Conservation (phyloP, 2,797 vertebrate species). For the Bryconaethiops microstoma region DNA sequence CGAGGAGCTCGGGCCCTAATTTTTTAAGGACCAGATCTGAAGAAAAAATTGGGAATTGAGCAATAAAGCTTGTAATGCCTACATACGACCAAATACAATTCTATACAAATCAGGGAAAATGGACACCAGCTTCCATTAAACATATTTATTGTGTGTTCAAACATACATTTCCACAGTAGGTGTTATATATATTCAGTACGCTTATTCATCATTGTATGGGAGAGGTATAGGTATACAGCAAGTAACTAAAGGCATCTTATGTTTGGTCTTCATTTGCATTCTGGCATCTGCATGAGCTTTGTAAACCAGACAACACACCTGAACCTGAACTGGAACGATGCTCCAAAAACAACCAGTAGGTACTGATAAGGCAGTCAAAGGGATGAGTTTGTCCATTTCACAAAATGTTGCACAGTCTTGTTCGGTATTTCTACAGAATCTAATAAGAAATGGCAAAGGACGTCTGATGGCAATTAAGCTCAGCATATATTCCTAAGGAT, state of each 20-base stretch:
- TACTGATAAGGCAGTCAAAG: neutral
- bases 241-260: conserved; percentile 41
- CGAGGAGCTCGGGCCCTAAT: no score
- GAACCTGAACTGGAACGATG: conserved; percentile 15
- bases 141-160: conserved; percentile 37
- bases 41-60: no score
- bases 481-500: neutral
- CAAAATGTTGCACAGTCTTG: conserved; percentile 31
- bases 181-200: conserved; percentile 7
- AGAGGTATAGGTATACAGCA: conserved; percentile 34
- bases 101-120: neutral
- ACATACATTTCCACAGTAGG: conserved; percentile 11
- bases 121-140: neutral
- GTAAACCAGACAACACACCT: neutral
- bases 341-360: neutral
- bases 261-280: conserved; percentile 9
- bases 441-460: neutral
- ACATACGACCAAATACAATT: neutral
- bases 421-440: conserved; percentile 31
- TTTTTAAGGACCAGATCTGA: no score
- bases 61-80: no score
- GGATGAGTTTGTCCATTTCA: neutral
- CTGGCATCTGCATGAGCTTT: neutral
- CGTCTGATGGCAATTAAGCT: neutral
- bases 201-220: neutral